Conservation (phyloP, 2,888 invertebrate species). For the Nineta flava region DNA sequence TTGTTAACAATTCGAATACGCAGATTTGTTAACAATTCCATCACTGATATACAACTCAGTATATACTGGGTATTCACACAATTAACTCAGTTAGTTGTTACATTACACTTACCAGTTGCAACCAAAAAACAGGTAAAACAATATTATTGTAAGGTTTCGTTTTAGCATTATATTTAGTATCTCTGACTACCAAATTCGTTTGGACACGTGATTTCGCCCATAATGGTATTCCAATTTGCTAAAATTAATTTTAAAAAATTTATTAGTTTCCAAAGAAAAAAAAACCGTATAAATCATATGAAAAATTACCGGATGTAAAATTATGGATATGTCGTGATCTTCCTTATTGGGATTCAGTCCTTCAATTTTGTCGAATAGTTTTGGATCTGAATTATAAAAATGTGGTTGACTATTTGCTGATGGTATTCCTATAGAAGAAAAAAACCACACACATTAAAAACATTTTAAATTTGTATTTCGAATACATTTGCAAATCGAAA, state of each 20-base stretch:
- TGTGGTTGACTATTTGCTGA: constrained; percentile 44
- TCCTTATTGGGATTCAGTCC: constrained; percentile 43
- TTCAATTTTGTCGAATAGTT: constrained; percentile 36
- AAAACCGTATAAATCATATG: not conserved
- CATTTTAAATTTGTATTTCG: no score
- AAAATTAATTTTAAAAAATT: not conserved
- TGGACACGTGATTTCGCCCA: constrained; percentile 48
- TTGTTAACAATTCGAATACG: no score
- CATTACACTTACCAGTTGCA: constrained; percentile 36
- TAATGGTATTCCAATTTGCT: constrained; percentile 48
- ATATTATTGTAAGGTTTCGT: constrained; percentile 44
- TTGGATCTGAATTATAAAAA: constrained; percentile 47
- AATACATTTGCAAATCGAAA: not conserved
- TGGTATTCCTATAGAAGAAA: constrained; percentile 45
- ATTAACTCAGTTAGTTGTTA: no score
- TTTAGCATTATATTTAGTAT: constrained; percentile 40
- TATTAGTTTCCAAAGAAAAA: not conserved
- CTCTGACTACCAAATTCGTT: constrained; percentile 51
- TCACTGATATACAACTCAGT: no score
- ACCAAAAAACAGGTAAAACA: constrained; percentile 55
- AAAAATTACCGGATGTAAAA: constrained; percentile 51
- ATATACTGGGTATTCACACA: no score
- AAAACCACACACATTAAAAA: not conserved
- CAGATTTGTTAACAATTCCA: no score
- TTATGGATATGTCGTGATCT: constrained; percentile 37